Evolutionary conservation across 2,888 invertebrate genomes (phyloP).

Genomic region (Atethmia centrago): DNA sequence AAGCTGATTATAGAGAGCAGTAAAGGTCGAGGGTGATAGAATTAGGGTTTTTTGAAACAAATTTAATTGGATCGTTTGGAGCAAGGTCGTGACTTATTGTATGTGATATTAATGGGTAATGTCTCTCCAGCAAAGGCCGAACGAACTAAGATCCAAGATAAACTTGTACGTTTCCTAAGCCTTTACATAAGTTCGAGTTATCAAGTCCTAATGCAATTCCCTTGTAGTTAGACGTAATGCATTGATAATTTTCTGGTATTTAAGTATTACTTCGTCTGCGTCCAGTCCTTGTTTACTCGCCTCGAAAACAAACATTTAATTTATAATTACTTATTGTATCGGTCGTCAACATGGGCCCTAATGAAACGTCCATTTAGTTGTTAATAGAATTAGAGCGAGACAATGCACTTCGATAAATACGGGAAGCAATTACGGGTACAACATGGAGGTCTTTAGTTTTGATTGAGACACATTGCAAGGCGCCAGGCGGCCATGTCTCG

Average conservation of each 20-base stretch:
- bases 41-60: conserved; percentile 65
- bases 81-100: conserved; percentile 54
- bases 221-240: conserved; percentile 43
- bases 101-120: conserved; percentile 49
- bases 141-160: conserved; percentile 28
- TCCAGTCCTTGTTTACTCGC: conserved; percentile 44
- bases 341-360: conserved; percentile 58
- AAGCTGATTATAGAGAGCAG: conserved; percentile 65
- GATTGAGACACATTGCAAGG: conserved; percentile 77
- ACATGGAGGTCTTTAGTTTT: conserved; percentile 71
- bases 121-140: conserved; percentile 36
- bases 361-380: conserved; percentile 71
- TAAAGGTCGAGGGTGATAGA: conserved; percentile 69
- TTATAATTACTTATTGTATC: conserved; percentile 63
- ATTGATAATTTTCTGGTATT: conserved; percentile 55
- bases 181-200: conserved; percentile 13
- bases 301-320: conserved; percentile 55
- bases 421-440: conserved; percentile 78
- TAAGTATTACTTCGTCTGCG: conserved; percentile 33
- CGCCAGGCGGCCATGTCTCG: conserved; percentile 66
- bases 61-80: conserved; percentile 70
- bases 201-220: conserved; percentile 39
- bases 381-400: conserved; percentile 84
- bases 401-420: conserved; percentile 78
- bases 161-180: conserved; percentile 39